Conservation (phyloP, 2,113 vertebrate genomes). For the Cinclus cinclus region DNA sequence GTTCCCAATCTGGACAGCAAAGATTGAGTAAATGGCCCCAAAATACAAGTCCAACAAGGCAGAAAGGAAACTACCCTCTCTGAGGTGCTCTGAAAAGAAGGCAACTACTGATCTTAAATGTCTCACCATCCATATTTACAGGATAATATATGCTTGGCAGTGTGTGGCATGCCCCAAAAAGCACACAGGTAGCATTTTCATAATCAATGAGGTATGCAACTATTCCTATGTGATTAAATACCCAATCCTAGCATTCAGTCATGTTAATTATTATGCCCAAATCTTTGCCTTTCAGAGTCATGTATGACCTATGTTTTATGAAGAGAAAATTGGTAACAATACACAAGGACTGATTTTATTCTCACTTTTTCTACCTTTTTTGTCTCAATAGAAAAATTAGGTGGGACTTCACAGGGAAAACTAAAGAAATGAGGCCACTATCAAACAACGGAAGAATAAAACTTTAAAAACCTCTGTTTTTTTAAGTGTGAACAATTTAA, state of each 20-base stretch:
- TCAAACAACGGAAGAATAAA: neutral
- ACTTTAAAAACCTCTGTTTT: neutral
- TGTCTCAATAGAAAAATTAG: neutral
- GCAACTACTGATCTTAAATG: neutral
- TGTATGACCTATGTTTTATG: neutral
- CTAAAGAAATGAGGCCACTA: neutral
- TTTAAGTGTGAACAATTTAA: neutral
- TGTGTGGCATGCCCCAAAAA: neutral
- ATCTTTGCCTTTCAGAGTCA: neutral
- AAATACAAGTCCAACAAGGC: neutral
- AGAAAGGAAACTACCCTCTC: neutral
- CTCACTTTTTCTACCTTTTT: neutral
- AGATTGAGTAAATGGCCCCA: neutral
- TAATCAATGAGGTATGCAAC: constrained; percentile 30
- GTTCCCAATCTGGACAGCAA: neutral
- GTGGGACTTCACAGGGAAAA: neutral
- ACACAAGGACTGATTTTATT: neutral
- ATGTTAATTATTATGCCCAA: neutral
- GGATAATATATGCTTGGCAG: neutral
- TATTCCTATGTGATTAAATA: constrained; percentile 29
- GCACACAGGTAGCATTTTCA: neutral
- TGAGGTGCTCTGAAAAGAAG: neutral
- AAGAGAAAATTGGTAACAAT: neutral
- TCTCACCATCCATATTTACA: neutral
- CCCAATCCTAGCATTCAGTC: neutral